Evolutionary conservation across 2,113 vertebrate species (phyloP).

Genomic region (Piaya cayana): DNA sequence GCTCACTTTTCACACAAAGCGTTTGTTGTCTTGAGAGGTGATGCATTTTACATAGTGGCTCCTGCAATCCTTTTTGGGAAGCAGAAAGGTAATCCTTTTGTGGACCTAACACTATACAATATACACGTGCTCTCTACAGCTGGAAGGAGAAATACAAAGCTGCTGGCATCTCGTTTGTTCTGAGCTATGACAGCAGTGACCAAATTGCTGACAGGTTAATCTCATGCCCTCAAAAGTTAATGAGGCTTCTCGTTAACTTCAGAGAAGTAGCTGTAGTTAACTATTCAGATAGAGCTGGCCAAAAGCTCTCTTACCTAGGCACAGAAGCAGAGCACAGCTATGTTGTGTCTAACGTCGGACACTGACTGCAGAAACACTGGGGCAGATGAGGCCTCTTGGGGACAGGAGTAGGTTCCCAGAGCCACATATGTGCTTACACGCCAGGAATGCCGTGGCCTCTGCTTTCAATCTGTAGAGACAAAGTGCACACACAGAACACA

Average conservation of each 20-base stretch:
- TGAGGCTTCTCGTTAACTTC: neutral
- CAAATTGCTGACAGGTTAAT: neutral
- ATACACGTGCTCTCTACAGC: accelerated
- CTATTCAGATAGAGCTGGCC: neutral
- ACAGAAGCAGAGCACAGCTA: accelerated
- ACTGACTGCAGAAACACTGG: accelerated
- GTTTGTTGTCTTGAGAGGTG: neutral
- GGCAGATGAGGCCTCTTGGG: neutral
- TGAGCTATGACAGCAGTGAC: neutral
- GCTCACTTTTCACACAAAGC: neutral
- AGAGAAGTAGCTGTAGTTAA: neutral
- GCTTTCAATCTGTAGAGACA: accelerated
- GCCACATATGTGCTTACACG: accelerated
- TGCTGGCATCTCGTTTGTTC: accelerated
- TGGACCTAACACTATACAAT: neutral
- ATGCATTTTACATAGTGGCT: neutral
- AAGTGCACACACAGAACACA: accelerated
- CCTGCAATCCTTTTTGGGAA: neutral
- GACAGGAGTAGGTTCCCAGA: neutral
- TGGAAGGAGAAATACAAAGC: neutral
- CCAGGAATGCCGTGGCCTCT: neutral
- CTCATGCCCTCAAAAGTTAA: neutral
- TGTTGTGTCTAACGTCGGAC: accelerated
- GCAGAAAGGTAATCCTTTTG: neutral
- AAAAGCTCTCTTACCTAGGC: neutral